Evolutionary conservation across 2,797 vertebrate genomes (phyloP).

Genomic region (Sebastolobus alascanus): DNA sequence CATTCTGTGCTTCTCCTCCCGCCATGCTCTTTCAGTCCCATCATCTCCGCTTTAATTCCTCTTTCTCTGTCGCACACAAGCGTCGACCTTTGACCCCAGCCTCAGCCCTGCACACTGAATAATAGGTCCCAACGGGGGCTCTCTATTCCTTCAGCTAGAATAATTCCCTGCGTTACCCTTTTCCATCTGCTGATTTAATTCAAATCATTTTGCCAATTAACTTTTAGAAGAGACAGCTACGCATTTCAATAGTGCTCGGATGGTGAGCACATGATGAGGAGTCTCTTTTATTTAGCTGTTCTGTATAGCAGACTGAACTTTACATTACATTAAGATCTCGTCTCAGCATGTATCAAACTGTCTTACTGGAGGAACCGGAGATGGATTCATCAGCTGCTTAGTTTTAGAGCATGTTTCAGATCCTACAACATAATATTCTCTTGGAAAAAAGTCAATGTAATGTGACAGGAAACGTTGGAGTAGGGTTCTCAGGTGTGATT

Average conservation of each 20-base stretch:
- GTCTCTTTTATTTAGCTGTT: background rate
- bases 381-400: constrained; percentile 2
- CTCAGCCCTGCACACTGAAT: constrained; percentile 12
- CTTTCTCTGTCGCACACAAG: constrained; percentile 1
- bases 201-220: constrained; percentile 38
- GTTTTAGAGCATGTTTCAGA: background rate
- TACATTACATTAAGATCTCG: background rate
- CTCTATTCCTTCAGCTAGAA: constrained; percentile 16
- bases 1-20: background rate
- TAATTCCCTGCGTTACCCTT: background rate
- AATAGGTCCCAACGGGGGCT: constrained; percentile 50
- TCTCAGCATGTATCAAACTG: background rate
- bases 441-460: background rate
- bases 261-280: background rate
- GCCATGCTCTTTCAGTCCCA: background rate
- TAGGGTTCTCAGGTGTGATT: background rate
- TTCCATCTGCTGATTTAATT: constrained; percentile 18
- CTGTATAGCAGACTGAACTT: background rate
- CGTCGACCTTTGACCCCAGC: constrained; percentile 26
- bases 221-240: background rate
- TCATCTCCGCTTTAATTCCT: constrained; percentile 14
- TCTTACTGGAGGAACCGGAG: background rate
- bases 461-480: background rate
- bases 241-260: background rate
- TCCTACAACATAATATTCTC: background rate